Evolutionary conservation across 1,140 invertebrate species (phyloP).

Genomic region (Reticulitermes speratus): DNA sequence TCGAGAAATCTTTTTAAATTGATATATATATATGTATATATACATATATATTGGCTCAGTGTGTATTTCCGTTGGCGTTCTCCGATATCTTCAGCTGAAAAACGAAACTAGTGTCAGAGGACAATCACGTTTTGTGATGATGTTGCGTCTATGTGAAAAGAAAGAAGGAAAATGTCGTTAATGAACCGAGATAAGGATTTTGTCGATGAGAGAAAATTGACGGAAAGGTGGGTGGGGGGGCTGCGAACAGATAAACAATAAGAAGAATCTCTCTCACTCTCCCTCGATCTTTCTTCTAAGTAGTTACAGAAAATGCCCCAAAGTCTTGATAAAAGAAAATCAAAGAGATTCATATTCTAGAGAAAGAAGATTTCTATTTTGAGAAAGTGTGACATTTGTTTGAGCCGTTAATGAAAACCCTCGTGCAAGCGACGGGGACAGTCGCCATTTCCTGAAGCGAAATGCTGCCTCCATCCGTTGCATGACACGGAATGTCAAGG

Average conservation of each 20-base stretch:
- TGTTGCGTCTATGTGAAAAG: background rate
- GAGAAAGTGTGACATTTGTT: background rate
- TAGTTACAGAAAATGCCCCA: background rate
- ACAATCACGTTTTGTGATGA: background rate
- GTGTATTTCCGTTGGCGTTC: background rate
- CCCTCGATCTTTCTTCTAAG: background rate
- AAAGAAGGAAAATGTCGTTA: background rate
- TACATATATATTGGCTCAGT: background rate
- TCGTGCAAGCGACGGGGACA: background rate
- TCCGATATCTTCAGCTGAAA: background rate
- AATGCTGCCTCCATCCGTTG: background rate
- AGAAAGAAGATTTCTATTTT: background rate
- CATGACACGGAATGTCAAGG: background rate
- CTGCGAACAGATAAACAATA: background rate
- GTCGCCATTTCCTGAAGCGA: background rate
- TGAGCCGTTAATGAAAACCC: background rate
- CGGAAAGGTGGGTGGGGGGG: too few relatives aligned
- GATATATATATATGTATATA: background rate
- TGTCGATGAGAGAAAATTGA: background rate
- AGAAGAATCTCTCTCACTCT: background rate
- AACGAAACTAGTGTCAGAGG: background rate
- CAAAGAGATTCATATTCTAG: background rate
- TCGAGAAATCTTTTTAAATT: background rate
- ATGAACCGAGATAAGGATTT: background rate
- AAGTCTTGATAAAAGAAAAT: constrained; percentile 1